A percentile compares a stretch with the other conserved stretches of the same genome.
Evolutionary conservation across 2,797 vertebrate genomes (phyloP).

Genomic region (Sardinella longiceps): DNA sequence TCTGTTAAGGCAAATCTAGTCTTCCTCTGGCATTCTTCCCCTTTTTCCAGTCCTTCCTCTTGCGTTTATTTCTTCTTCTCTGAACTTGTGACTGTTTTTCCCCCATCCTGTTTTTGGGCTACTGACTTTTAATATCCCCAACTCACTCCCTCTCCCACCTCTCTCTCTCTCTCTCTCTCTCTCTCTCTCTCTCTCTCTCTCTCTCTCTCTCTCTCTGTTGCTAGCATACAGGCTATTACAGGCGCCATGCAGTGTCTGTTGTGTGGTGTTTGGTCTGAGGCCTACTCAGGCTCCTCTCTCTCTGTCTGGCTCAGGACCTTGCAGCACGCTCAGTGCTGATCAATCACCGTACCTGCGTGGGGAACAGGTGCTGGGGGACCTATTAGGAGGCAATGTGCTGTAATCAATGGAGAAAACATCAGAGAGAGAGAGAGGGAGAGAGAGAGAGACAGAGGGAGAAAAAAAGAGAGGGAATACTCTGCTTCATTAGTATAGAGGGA

Average conservation of each 20-base stretch:
- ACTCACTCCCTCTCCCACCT: constrained; percentile 45
- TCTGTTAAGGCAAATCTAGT: background rate
- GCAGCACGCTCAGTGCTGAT: constrained; percentile 46
- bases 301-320: constrained; percentile 16
- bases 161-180: constrained; percentile 29
- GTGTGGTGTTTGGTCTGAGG: background rate
- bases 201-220: background rate
- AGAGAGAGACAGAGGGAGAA: constrained; percentile 59
- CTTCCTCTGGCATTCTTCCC: background rate
- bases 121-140: constrained; percentile 25
- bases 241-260: background rate
- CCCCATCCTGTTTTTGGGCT: background rate
- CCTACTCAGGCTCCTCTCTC: background rate
- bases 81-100: background rate
- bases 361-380: constrained; percentile 46
- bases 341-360: constrained; percentile 49
- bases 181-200: constrained; percentile 36
- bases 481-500: constrained; percentile 64
- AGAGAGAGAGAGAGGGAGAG: constrained; percentile 54
- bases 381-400: constrained; percentile 60
- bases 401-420: constrained; percentile 69
- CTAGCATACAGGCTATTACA: background rate
- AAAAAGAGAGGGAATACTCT: constrained; percentile 51
- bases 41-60: background rate
- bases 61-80: background rate